Evolutionary conservation across 2,797 vertebrate genomes (phyloP).

Genomic region (Phrynocephalus vlangalii): DNA sequence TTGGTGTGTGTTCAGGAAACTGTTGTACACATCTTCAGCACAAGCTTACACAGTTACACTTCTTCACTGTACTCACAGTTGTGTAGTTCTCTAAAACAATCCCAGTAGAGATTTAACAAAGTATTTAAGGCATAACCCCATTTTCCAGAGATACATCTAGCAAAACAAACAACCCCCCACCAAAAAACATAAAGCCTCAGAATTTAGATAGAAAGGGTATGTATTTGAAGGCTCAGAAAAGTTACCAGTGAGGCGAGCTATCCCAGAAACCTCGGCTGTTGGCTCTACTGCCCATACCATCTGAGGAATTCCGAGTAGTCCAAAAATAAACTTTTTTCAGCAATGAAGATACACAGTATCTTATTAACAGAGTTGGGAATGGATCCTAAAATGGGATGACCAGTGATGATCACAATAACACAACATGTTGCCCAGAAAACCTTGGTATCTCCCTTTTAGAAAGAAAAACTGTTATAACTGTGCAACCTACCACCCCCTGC

Average conservation of each 20-base stretch:
- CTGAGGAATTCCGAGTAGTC: too few species aligned
- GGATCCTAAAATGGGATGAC: too few species aligned
- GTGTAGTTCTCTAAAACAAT: neutral
- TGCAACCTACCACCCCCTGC: too few species aligned
- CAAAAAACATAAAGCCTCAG: neutral
- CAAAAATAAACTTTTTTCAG: too few species aligned
- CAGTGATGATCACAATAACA: too few species aligned
- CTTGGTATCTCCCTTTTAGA: too few species aligned
- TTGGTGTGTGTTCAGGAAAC: neutral
- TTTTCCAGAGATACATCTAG: too few species aligned
- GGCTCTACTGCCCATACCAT: too few species aligned
- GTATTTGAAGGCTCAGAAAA: neutral
- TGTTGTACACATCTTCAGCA: neutral
- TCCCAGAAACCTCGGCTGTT: neutral
- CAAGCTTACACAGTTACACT: neutral
- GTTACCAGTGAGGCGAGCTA: neutral
- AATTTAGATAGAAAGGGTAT: neutral
- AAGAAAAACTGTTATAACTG: too few species aligned
- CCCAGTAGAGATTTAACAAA: neutral
- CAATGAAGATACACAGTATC: too few species aligned
- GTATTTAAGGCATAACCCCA: neutral
- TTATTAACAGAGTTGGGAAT: too few species aligned
- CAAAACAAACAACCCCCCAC: neutral
- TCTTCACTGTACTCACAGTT: neutral
- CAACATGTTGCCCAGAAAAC: too few species aligned